Conservation (phyloP, 1,140 invertebrate genomes). For the Macrobrachium nipponense region DNA sequence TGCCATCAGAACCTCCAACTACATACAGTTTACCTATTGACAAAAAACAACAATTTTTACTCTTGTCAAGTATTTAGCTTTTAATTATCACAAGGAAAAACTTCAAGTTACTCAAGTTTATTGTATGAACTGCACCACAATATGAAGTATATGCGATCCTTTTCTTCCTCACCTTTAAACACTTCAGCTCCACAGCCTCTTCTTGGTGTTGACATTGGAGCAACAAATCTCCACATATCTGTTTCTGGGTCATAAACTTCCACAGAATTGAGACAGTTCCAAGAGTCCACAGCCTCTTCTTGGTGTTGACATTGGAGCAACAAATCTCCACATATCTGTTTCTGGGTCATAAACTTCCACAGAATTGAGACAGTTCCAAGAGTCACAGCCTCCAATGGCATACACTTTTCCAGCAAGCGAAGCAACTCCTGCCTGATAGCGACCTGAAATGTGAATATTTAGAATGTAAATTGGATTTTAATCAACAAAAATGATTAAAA, state of each 20-base stretch:
- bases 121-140: neutral
- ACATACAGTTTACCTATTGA: slow-evolving; percentile 74
- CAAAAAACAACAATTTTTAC: neutral
- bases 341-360: slow-evolving; percentile 73
- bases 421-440: slow-evolving; percentile 79
- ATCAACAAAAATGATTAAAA: too few species aligned
- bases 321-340: slow-evolving; percentile 69
- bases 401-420: slow-evolving; percentile 70
- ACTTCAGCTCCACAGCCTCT: slow-evolving; percentile 77
- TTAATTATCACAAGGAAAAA: neutral
- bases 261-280: slow-evolving; percentile 72
- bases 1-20: slow-evolving; percentile 81
- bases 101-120: neutral
- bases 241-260: slow-evolving; percentile 72
- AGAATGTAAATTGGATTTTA: slow-evolving; percentile 18
- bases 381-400: slow-evolving; percentile 73
- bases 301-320: slow-evolving; percentile 76
- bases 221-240: slow-evolving; percentile 70
- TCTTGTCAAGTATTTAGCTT: neutral
- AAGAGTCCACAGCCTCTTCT: slow-evolving; percentile 75
- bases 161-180: slow-evolving; percentile 71
- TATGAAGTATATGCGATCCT: neutral
- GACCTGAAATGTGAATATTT: slow-evolving; percentile 70
- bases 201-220: slow-evolving; percentile 77
- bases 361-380: slow-evolving; percentile 72